phyloP scores from a whole-genome alignment of 2,797 vertebrate species.

The Sphenodon punctatus region DNA sequence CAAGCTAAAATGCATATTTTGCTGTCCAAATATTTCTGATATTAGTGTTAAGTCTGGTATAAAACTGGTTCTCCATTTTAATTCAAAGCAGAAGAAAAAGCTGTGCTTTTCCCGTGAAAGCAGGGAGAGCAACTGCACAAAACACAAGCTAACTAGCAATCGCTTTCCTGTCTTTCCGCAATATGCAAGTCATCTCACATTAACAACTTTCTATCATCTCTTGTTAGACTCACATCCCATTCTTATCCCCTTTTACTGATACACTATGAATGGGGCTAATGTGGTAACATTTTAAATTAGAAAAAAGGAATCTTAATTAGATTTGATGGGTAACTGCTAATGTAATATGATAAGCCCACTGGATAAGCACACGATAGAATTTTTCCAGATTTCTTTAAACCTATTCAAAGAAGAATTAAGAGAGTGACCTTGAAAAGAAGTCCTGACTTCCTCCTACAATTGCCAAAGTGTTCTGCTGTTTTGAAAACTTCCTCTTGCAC shows the following conservation, averaged over 20 bases:
- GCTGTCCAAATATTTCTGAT: neutral
- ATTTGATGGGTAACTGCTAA: slow-evolving; percentile 53
- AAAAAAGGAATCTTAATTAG: slow-evolving; percentile 54
- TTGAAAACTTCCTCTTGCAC: neutral
- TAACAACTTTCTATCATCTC: slow-evolving; percentile 25
- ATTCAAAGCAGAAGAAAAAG: neutral
- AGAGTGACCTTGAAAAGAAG: neutral
- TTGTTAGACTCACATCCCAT: slow-evolving; percentile 27
- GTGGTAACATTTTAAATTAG: slow-evolving; percentile 24
- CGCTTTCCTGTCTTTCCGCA: neutral
- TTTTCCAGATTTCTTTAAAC: neutral
- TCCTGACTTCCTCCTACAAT: neutral
- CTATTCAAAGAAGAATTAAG: neutral
- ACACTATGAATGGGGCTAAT: slow-evolving; percentile 4
- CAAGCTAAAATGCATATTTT: neutral
- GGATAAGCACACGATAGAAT: neutral
- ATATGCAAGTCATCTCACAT: neutral
- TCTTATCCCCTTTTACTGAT: slow-evolving; percentile 30
- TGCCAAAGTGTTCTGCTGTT: neutral
- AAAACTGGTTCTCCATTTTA: neutral
- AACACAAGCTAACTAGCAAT: neutral
- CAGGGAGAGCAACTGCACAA: neutral
- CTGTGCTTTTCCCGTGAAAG: neutral
- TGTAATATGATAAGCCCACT: slow-evolving; percentile 32
- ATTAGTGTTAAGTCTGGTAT: neutral